Evolutionary conservation across 1,140 invertebrate species (phyloP).

Genomic region (Temnothorax curvispinosus): DNA sequence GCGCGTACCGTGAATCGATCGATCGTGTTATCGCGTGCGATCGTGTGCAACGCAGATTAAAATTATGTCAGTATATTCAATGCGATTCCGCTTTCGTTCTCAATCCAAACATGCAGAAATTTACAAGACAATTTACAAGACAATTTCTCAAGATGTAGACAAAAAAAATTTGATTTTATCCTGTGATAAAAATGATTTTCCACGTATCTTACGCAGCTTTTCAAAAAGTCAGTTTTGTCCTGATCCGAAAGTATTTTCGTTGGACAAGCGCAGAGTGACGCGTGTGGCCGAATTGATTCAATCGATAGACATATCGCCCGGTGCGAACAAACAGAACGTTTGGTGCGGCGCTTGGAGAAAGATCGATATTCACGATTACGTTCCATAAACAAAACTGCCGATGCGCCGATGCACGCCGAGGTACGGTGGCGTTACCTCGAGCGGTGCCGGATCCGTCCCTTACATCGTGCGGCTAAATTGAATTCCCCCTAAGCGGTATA

Average conservation of each 20-base stretch:
- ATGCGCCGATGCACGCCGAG: constrained; percentile 36
- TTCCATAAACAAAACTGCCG: constrained; percentile 55
- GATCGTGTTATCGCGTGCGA: constrained; percentile 17
- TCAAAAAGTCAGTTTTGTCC: background rate
- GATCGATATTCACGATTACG: constrained; percentile 50
- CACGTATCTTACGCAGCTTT: background rate
- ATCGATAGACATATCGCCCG: constrained; percentile 55
- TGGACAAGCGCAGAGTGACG: background rate
- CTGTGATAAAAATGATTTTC: background rate
- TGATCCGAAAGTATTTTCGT: background rate
- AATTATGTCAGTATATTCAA: background rate
- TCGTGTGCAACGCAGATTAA: constrained; percentile 7
- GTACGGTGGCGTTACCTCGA: constrained; percentile 46
- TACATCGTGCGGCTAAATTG: constrained; percentile 66
- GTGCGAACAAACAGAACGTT: constrained; percentile 43
- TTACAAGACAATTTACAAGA: background rate
- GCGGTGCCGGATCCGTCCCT: constrained; percentile 61
- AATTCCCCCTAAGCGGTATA: constrained; percentile 66
- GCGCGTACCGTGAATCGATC: constrained; percentile 67
- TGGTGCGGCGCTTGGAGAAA: constrained; percentile 14
- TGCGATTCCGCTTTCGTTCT: background rate
- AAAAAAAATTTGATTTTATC: background rate
- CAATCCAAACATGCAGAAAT: background rate
- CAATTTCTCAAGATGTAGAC: background rate
- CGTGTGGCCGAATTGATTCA: constrained; percentile 46